Evolutionary conservation across 2,113 vertebrate genomes (phyloP).

Genomic region (Tauraco erythrolophus): DNA sequence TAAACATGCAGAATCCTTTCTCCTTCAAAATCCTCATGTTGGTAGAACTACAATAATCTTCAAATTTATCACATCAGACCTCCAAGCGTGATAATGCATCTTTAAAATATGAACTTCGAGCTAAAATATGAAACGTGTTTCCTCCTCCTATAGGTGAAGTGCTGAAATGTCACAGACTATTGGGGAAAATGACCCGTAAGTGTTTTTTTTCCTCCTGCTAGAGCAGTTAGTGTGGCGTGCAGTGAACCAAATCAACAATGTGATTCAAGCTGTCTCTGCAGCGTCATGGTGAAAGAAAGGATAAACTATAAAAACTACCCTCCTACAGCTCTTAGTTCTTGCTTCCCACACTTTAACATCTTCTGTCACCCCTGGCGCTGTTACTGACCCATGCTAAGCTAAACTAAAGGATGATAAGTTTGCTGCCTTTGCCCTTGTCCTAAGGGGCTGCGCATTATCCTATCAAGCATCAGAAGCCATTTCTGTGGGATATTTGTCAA

Average conservation of each 20-base stretch:
- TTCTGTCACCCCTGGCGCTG: slow-evolving; percentile 86
- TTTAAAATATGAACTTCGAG: slow-evolving; percentile 75
- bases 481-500: slow-evolving; percentile 88
- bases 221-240: slow-evolving; percentile 81
- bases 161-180: slow-evolving; percentile 74
- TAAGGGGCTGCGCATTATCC: slow-evolving; percentile 88
- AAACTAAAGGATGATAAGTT: slow-evolving; percentile 92
- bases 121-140: slow-evolving; percentile 75
- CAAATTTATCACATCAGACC: slow-evolving; percentile 70
- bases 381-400: slow-evolving; percentile 88
- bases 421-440: slow-evolving; percentile 87
- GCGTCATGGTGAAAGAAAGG: slow-evolving; percentile 83
- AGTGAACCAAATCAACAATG: slow-evolving; percentile 87
- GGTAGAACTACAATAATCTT: slow-evolving; percentile 47
- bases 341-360: slow-evolving; percentile 88
- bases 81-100: slow-evolving; percentile 72
- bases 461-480: slow-evolving; percentile 88
- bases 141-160: slow-evolving; percentile 58
- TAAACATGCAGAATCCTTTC: slow-evolving; percentile 22
- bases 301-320: slow-evolving; percentile 85
- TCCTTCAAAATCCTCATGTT: slow-evolving; percentile 44
- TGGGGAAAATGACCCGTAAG: slow-evolving; percentile 80
- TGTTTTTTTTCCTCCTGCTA: slow-evolving; percentile 73
- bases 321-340: slow-evolving; percentile 83
- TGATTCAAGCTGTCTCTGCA: slow-evolving; percentile 83